phyloP scores from a whole-genome alignment of 2,113 vertebrate species.

The Ochotona curzoniae region DNA sequence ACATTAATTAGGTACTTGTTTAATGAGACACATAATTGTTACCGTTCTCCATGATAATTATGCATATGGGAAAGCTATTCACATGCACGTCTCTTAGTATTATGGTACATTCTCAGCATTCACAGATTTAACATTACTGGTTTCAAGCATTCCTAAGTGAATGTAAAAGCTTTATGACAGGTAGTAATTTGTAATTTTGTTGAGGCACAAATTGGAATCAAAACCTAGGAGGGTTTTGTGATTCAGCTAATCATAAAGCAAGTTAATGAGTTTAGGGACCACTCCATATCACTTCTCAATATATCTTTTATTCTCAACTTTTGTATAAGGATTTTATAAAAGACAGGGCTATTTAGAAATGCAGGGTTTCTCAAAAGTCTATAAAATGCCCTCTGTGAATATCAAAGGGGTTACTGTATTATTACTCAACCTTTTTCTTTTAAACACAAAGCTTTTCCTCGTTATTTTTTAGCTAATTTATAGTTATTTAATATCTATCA shows the following conservation, averaged over 20 bases:
- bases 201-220: conserved; percentile 53
- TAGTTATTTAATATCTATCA: background rate
- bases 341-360: conserved; percentile 17
- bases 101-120: conserved; percentile 14
- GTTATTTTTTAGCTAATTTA: conserved; percentile 44
- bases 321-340: background rate
- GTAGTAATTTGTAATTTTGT: conserved; percentile 56
- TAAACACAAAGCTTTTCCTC: background rate
- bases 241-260: conserved; percentile 23
- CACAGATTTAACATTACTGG: conserved; percentile 43
- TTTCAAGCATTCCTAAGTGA: conserved; percentile 37
- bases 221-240: conserved; percentile 12
- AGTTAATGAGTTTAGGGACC: background rate
- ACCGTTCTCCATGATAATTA: conserved; percentile 56
- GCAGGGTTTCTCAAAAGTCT: conserved; percentile 4
- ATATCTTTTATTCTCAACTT: conserved; percentile 31
- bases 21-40: conserved; percentile 55
- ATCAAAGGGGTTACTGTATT: background rate
- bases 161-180: conserved; percentile 38
- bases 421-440: conserved; percentile 41
- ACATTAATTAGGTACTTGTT: conserved; percentile 56
- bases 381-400: background rate
- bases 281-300: background rate
- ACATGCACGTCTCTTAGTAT: conserved; percentile 35
- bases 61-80: background rate